A percentile compares a stretch with the other conserved stretches of the same genome.
phyloP scores from a whole-genome alignment of 2,888 invertebrate species.

The Formica aserva region DNA sequence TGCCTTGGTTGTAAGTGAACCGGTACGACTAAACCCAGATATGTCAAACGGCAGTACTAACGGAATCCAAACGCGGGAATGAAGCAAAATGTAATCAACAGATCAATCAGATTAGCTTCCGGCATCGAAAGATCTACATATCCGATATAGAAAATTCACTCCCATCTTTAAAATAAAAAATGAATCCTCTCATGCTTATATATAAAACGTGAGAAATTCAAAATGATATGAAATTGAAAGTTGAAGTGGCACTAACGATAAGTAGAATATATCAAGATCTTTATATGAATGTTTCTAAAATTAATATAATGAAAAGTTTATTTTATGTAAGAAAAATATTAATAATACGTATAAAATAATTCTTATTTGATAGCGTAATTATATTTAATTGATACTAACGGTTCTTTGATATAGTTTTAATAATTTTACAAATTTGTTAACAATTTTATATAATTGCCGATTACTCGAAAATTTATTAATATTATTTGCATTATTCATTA shows the following conservation, averaged over 20 bases:
- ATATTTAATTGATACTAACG: background rate
- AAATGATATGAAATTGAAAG: slow-evolving; percentile 19
- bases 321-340: background rate
- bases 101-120: background rate
- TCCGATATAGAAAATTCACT: background rate
- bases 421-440: background rate
- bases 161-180: background rate
- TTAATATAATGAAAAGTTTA: background rate
- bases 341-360: background rate
- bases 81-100: slow-evolving; percentile 16
- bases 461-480: background rate
- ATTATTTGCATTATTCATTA: background rate
- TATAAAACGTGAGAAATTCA: background rate
- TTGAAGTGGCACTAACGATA: background rate
- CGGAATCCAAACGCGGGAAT: slow-evolving; percentile 20
- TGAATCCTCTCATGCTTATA: background rate
- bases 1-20: background rate
- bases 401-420: background rate
- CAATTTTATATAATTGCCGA: background rate
- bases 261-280: background rate
- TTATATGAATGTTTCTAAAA: background rate
- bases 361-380: slow-evolving; percentile 3
- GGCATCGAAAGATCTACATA: slow-evolving; percentile 1
- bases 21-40: background rate
- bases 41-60: slow-evolving; percentile 24